Conservation (phyloP, 2,797 vertebrate genomes). For the Perodicticus potto region DNA sequence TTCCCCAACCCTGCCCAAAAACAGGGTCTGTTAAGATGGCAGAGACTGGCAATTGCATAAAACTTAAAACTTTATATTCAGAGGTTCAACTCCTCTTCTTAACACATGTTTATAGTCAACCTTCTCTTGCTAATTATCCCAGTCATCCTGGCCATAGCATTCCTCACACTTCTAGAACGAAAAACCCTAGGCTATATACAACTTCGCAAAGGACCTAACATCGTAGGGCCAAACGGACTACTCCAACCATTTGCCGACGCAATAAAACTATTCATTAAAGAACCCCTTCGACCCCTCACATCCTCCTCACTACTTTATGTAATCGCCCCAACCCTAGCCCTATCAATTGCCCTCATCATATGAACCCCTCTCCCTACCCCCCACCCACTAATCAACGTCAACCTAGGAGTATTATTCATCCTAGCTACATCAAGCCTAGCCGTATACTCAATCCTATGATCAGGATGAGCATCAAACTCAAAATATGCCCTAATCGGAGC, state of each 20-base stretch:
- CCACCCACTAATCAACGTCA: neutral
- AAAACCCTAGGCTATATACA: neutral
- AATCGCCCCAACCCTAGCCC: neutral
- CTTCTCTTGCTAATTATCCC: no score
- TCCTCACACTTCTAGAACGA: neutral
- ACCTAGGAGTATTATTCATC: neutral
- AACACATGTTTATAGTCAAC: no score
- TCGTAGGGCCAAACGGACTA: neutral
- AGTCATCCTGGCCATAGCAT: neutral
- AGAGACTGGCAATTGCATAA: no score
- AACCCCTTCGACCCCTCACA: neutral
- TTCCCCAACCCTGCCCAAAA: no score
- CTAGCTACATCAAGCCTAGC: neutral
- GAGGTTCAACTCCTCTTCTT: no score
- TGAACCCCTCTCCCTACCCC: neutral
- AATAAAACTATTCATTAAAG: neutral
- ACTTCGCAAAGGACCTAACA: neutral
- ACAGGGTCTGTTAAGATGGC: no score
- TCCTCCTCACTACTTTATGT: neutral
- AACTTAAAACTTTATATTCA: no score
- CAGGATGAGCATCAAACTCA: neutral
- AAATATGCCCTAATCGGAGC: neutral
- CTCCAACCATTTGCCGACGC: neutral
- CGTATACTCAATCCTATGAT: neutral
- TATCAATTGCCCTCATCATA: neutral